phyloP scores from a whole-genome alignment of 1,140 invertebrate species.

The Acyrthosiphon pisum region DNA sequence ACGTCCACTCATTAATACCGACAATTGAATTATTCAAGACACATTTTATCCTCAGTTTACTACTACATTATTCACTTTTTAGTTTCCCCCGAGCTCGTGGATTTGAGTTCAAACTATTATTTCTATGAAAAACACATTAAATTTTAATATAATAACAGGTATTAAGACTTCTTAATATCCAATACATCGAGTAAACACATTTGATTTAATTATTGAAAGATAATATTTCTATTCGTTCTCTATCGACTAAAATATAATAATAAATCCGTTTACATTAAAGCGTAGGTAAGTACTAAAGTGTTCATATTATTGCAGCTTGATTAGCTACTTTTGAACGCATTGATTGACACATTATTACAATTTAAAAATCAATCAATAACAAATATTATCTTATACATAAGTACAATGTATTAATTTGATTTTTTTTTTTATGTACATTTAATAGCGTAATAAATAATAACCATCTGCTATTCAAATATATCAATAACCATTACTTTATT shows the following conservation, averaged over 20 bases:
- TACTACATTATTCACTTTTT: neutral
- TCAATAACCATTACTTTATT: neutral
- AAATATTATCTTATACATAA: neutral
- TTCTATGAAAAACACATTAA: neutral
- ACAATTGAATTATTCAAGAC: conserved; percentile 38
- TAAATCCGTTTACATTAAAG: neutral
- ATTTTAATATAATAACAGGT: neutral
- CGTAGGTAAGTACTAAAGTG: neutral
- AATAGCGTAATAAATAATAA: neutral
- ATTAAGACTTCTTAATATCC: neutral
- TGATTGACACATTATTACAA: neutral
- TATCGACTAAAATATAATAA: neutral
- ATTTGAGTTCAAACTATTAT: neutral
- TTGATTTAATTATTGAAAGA: neutral
- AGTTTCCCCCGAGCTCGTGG: neutral
- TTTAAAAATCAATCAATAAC: neutral
- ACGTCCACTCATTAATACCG: conserved; percentile 26
- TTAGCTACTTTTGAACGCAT: neutral
- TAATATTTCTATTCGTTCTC: neutral
- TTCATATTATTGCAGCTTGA: neutral
- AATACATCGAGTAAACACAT: neutral
- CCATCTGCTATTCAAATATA: neutral
- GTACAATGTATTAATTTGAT: too few species aligned
- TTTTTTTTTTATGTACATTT: neutral
- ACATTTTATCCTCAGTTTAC: neutral